These are phyloP conservation scores for Liparis tanakae DNA, from an alignment of 2,797 vertebrate genomes.

Conservation along the genomic window DNA sequence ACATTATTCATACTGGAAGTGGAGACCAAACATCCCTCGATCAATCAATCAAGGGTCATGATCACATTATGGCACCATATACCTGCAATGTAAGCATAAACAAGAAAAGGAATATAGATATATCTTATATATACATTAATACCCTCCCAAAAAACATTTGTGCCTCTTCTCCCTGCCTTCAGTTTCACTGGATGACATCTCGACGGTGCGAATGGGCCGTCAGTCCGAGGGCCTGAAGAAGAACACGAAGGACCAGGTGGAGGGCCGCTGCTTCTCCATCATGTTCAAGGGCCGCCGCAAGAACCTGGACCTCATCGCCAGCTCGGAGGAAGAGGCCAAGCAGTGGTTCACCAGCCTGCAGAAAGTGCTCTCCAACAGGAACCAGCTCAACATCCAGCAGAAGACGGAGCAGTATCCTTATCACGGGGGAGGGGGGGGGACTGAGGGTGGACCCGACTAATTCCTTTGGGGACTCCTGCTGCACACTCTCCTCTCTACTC, in stretches of 20 bases:
- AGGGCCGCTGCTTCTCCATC: conserved; percentile 91
- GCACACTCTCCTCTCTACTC: conserved; percentile 42
- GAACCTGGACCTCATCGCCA: conserved; percentile 93
- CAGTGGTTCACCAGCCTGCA: conserved; percentile 90
- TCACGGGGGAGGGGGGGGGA: neutral
- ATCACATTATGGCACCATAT: neutral
- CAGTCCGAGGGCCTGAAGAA: conserved; percentile 93
- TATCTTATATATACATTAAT: neutral
- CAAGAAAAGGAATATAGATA: neutral
- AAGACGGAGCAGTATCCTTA: conserved; percentile 97
- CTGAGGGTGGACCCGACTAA: neutral
- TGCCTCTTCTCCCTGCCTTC: conserved; percentile 9
- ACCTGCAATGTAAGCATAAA: neutral
- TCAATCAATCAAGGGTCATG: neutral
- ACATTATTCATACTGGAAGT: neutral
- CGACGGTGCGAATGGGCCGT: conserved; percentile 89
- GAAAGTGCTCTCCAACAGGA: conserved; percentile 85
- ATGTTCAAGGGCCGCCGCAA: conserved; percentile 91
- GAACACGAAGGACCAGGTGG: conserved; percentile 87
- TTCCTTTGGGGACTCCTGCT: neutral
- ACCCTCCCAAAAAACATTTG: neutral
- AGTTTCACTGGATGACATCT: conserved; percentile 94
- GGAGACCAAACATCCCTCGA: neutral
- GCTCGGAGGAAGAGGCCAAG: conserved; percentile 85
- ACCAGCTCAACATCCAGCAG: conserved; percentile 84